Percentiles rank a stretch among this genome's conserved stretches.
phyloP scores from a whole-genome alignment of 2,797 vertebrate species.

The Mormyrus hasselquistii region DNA sequence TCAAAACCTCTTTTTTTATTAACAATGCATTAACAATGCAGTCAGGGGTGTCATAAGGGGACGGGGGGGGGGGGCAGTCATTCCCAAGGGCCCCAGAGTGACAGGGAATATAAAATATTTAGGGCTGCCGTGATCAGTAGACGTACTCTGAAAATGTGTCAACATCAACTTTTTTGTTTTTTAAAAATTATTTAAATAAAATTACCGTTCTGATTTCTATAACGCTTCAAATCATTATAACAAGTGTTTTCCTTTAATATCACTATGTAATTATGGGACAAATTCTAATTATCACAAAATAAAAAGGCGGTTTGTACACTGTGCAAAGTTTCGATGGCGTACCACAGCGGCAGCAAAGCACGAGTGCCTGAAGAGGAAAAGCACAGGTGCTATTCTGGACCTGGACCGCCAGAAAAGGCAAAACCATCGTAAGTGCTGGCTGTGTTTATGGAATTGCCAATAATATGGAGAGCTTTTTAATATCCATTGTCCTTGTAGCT shows the following conservation, averaged over 20 bases:
- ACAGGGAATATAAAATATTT: not conserved
- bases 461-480: not conserved
- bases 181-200: not conserved
- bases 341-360: no score
- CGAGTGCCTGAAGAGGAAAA: not conserved
- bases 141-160: not conserved
- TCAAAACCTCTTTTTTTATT: not conserved
- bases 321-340: not conserved
- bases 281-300: not conserved
- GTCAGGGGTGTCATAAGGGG: not conserved
- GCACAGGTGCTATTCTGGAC: not conserved
- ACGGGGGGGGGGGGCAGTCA: no score
- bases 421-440: not conserved
- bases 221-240: not conserved
- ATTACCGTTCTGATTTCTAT: not conserved
- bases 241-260: not conserved
- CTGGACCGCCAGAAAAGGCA: not conserved
- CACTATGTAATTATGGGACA: not conserved
- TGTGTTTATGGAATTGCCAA: not conserved
- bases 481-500: not conserved
- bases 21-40: no score
- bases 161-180: not conserved
- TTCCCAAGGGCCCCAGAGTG: not conserved
- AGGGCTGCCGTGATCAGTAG: not conserved
- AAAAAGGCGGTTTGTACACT: not conserved